Percentiles rank a stretch among this genome's conserved stretches.
Conservation (phyloP, 2,797 vertebrate species). For the Eleutherodactylus coqui region DNA sequence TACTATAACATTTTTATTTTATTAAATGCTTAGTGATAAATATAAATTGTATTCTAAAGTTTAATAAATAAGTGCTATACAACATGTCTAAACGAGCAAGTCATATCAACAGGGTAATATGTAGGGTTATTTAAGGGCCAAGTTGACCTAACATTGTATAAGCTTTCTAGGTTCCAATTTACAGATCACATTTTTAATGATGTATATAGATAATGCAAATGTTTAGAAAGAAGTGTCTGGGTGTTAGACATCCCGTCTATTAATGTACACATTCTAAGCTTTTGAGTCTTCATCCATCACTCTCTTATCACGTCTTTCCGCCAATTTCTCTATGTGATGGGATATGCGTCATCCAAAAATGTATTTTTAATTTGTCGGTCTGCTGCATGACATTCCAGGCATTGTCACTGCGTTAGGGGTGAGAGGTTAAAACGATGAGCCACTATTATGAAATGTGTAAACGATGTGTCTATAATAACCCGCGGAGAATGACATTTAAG, state of each 20-base stretch:
- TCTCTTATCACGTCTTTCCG: conserved; percentile 33
- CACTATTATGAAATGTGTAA: conserved; percentile 43
- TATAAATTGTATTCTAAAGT: too few relatives aligned
- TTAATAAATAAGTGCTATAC: neutral
- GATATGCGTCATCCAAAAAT: conserved; percentile 42
- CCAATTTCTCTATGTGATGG: conserved; percentile 23
- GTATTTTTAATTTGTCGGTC: conserved; percentile 27
- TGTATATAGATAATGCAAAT: neutral
- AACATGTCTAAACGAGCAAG: neutral
- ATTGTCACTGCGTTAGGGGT: conserved; percentile 33
- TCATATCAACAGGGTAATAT: neutral
- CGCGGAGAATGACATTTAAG: neutral
- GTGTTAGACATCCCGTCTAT: neutral
- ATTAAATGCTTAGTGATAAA: too few relatives aligned
- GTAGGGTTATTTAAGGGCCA: neutral
- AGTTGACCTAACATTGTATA: neutral
- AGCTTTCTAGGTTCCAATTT: neutral
- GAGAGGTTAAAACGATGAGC: conserved; percentile 56
- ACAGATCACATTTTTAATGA: neutral
- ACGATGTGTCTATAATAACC: neutral
- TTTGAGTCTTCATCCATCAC: conserved; percentile 53
- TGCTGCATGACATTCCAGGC: conserved; percentile 36
- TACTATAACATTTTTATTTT: too few relatives aligned
- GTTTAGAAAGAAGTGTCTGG: neutral
- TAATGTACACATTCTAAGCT: conserved; percentile 50